These are phyloP conservation scores for Fukomys damarensis DNA, from an alignment of 2,113 vertebrate genomes.

Conservation along the genomic window DNA sequence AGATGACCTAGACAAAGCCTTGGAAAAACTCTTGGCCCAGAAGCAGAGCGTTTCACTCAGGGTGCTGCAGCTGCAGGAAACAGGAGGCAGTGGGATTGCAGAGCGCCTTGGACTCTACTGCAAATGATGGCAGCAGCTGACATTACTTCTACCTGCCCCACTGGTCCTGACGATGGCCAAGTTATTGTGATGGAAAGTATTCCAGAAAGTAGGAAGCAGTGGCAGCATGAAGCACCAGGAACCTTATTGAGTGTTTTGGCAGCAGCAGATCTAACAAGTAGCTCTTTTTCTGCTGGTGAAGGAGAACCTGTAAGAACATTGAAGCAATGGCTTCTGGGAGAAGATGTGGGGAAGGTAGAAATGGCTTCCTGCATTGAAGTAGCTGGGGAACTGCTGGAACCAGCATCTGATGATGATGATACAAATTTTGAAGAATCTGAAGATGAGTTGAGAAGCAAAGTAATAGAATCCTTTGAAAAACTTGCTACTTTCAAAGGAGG, in stretches of 20 bases:
- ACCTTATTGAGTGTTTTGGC: constrained; percentile 88
- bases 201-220: constrained; percentile 84
- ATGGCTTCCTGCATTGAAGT: constrained; percentile 76
- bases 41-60: not conserved
- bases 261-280: constrained; percentile 83
- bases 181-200: constrained; percentile 46
- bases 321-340: constrained; percentile 56
- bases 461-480: no score
- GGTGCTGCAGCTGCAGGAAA: not conserved
- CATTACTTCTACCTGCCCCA: constrained; percentile 79
- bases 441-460: no score
- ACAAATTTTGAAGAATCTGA: no score
- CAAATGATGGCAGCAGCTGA: constrained; percentile 85
- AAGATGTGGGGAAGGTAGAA: constrained; percentile 73
- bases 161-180: constrained; percentile 48
- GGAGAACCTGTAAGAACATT: constrained; percentile 58
- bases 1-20: no score
- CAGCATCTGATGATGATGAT: constrained; percentile 92
- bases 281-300: constrained; percentile 69
- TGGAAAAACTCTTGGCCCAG: no score
- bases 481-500: no score
- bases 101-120: constrained; percentile 87
- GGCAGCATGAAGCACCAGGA: constrained; percentile 84
- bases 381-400: constrained; percentile 86
- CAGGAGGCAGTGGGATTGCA: constrained; percentile 86